These are phyloP conservation scores for Latheticus oryzae DNA, from an alignment of 2,888 invertebrate genomes.

Conservation along the genomic window DNA sequence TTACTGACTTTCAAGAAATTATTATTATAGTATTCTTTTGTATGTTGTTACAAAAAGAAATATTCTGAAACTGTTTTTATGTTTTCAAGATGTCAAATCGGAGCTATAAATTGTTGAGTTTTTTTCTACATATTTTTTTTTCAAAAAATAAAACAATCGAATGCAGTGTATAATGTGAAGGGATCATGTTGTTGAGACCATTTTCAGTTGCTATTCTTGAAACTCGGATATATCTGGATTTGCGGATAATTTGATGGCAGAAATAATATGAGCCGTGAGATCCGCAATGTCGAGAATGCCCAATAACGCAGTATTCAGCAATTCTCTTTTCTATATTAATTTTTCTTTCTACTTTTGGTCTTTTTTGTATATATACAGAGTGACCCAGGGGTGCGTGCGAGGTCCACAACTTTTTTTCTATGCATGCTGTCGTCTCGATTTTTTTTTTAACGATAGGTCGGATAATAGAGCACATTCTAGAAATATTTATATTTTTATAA, in stretches of 20 bases:
- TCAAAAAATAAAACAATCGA: too few species aligned
- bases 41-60: slow-evolving; percentile 1
- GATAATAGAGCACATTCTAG: too few species aligned
- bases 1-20: slow-evolving; percentile 1
- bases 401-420: slow-evolving; percentile 2
- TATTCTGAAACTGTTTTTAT: too few species aligned
- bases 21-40: not conserved
- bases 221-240: slow-evolving; percentile 18
- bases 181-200: slow-evolving; percentile 5
- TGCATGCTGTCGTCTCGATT: too few species aligned
- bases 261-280: slow-evolving; percentile 19
- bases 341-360: too few species aligned
- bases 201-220: slow-evolving; percentile 1
- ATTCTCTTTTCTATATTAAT: slow-evolving; percentile 16
- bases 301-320: slow-evolving; percentile 12
- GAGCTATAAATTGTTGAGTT: too few species aligned
- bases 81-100: too few species aligned
- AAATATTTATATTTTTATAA: too few species aligned
- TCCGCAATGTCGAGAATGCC: slow-evolving; percentile 8
- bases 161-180: not conserved
- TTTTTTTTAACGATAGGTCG: too few species aligned
- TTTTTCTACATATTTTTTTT: slow-evolving; percentile 2
- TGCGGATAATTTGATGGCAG: slow-evolving; percentile 17
- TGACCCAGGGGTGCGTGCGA: not conserved
- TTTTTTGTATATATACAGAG: too few species aligned